Conservation (phyloP, 2,797 vertebrate genomes). For the Aphelocoma californica region DNA sequence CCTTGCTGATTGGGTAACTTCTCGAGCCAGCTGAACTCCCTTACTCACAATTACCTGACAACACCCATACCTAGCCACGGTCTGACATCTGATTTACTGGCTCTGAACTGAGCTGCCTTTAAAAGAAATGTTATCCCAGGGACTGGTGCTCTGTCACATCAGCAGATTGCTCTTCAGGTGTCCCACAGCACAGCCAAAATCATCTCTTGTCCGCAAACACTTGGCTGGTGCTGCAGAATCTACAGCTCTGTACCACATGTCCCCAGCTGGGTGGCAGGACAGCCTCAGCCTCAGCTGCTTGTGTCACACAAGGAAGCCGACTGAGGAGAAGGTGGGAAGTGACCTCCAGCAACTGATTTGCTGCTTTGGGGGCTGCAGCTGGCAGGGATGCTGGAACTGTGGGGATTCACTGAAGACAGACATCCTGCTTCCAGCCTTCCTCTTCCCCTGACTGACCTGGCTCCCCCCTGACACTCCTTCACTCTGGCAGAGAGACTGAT, state of each 20-base stretch:
- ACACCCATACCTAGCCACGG: accelerated
- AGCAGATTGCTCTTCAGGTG: not conserved
- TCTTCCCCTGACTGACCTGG: not conserved
- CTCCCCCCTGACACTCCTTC: not conserved
- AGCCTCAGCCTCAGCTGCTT: not conserved
- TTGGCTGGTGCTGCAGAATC: accelerated
- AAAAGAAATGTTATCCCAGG: not conserved
- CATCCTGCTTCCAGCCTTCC: not conserved
- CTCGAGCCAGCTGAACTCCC: not conserved
- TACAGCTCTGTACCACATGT: not conserved
- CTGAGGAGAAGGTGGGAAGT: not conserved
- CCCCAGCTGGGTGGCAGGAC: not conserved
- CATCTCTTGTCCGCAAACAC: accelerated
- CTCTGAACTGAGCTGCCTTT: not conserved
- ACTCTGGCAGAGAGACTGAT: not conserved
- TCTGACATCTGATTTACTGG: not conserved
- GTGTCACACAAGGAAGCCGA: not conserved
- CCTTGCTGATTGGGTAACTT: not conserved
- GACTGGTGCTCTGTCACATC: not conserved
- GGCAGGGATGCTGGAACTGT: not conserved
- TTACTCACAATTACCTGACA: accelerated
- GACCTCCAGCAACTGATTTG: not conserved
- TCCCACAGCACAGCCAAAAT: not conserved
- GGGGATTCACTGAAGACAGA: accelerated
- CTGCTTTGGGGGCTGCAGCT: not conserved